Base-by-base conservation (phyloP, 2,113 vertebrate species). In the Xenopus laevis region DNA sequence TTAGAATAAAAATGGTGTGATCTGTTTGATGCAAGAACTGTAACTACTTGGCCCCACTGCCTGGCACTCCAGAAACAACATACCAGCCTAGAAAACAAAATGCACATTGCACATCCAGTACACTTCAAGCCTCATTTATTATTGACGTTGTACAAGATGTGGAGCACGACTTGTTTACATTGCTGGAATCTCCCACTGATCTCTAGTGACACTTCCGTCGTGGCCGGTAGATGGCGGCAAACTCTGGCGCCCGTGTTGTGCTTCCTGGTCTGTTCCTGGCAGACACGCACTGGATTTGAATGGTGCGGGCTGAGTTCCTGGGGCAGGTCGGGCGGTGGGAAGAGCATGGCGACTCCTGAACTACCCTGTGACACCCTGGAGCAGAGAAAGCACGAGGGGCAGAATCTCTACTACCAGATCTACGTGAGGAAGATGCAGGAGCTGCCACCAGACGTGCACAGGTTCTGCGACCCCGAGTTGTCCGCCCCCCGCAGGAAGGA, bases 381-480 rank as follows among this genome's bases (percentile, higher is more conserved):
- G 64, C 60, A 71, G 72, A 61, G 78, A 30, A 79, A 79, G n/a
- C 63, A 73, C 18, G 30, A 71, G 2, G 78, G 72, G 9, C 40
- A 75, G 9, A 79, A 79, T 20, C 53, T 75, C n/a, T 79, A 79
- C 11, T 55, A 79, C 15, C 45, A 67, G 40, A 47, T 79, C 13
- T 66, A 71, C n/a, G 11, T 13, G 23, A 13, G 57, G 44, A 67
- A 75, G 64, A 59, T 79, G 78, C 44, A 60, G 60, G 72, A 75
- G 53, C 63, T 79, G 1, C 78, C 78, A 2, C 40, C 67, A 15
- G 78, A 79, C 50, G 40, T 79, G 55, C 78, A 75, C 72, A 61
- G 72, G 55, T 79, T 79, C 55, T 79, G 78, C 21, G 78, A 79
- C 53, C 78, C 78, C 13, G 20, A 65, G n/a, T n/a, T 71, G 13